Evolutionary conservation across 2,888 invertebrate species (phyloP).

Genomic region (Orchestes rusci): DNA sequence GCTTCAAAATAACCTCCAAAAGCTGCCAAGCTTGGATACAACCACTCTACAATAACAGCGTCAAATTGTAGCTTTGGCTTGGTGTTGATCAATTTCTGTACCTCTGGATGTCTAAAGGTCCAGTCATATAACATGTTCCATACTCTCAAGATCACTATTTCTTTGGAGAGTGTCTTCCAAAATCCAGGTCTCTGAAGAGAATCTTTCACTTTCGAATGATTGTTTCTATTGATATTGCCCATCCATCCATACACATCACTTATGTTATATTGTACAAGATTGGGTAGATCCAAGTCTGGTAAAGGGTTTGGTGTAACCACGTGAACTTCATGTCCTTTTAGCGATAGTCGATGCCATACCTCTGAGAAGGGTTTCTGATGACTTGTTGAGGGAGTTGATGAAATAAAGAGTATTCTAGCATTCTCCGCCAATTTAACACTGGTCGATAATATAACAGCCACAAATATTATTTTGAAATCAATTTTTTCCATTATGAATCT

Average conservation of each 20-base stretch:
- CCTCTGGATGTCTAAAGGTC: slow-evolving; percentile 21
- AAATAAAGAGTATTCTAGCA: slow-evolving; percentile 43
- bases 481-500: too few relatives aligned
- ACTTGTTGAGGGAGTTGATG: slow-evolving; percentile 45
- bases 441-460: too few relatives aligned
- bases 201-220: too few relatives aligned
- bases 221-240: too few relatives aligned
- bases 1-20: slow-evolving; percentile 33
- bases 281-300: too few relatives aligned
- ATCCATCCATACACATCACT: too few relatives aligned
- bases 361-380: slow-evolving; percentile 46
- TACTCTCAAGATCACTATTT: too few relatives aligned
- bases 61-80: slow-evolving; percentile 34
- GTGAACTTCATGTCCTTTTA: slow-evolving; percentile 46
- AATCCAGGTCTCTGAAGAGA: too few relatives aligned
- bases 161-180: too few relatives aligned
- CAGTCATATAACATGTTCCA: too few relatives aligned
- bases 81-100: slow-evolving; percentile 23
- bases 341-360: slow-evolving; percentile 44
- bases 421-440: slow-evolving; percentile 7
- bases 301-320: slow-evolving; percentile 44
- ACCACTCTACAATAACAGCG: slow-evolving; percentile 33
- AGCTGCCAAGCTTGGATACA: slow-evolving; percentile 30
- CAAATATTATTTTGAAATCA: too few relatives aligned
- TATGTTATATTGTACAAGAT: too few relatives aligned